Evolutionary conservation across 2,113 vertebrate species (phyloP).

Genomic region (Natator depressus): DNA sequence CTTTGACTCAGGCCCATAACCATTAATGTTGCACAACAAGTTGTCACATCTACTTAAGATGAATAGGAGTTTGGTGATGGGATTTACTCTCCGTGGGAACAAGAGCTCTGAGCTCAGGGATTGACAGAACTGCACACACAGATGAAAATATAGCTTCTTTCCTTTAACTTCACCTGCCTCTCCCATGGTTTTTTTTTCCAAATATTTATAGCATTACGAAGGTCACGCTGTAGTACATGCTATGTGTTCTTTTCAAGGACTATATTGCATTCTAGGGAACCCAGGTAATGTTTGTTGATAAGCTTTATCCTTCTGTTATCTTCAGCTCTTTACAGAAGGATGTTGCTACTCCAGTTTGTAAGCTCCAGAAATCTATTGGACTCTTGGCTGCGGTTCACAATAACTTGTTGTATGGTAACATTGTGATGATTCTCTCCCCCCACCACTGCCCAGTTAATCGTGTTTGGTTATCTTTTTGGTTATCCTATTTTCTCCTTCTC

Average conservation of each 20-base stretch:
- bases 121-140: not conserved
- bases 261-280: not conserved
- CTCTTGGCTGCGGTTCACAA: not conserved
- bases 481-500: not conserved
- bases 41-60: rapidly evolving
- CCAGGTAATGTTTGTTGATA: not conserved
- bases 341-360: not conserved
- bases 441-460: not conserved
- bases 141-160: not conserved
- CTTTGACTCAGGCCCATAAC: rapidly evolving
- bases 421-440: not conserved
- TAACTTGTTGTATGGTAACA: not conserved
- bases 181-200: not conserved
- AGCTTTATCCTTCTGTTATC: not conserved
- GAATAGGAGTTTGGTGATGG: constrained; percentile 35
- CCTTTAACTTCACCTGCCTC: not conserved
- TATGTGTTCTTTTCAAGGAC: not conserved
- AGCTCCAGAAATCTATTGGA: not conserved
- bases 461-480: not conserved
- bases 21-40: not conserved
- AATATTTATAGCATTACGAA: not conserved
- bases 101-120: not conserved
- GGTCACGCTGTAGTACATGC: not conserved
- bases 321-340: not conserved
- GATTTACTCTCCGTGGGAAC: not conserved